A percentile compares a stretch with the other conserved stretches of the same genome.
These are phyloP conservation scores for Psittacula cyanocephala DNA, from an alignment of 2,113 vertebrate species.

Conservation along the genomic window DNA sequence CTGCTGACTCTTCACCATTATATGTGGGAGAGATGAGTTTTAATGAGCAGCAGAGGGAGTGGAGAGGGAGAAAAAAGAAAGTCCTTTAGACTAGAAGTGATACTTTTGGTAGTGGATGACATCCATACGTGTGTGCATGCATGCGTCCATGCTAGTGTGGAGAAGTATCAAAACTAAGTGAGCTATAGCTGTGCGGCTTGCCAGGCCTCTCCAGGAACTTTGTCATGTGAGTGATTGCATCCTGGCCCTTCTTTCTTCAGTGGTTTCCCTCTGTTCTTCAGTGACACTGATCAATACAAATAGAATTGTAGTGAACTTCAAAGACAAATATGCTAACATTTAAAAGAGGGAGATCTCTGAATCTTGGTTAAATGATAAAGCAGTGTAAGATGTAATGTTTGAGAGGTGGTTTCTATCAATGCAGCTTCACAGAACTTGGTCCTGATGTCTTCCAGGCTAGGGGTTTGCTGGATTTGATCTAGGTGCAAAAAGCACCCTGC, in stretches of 20 bases:
- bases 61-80: not conserved
- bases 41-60: conserved; percentile 55
- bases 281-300: not conserved
- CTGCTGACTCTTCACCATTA: conserved; percentile 29
- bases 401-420: not conserved
- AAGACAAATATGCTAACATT: not conserved
- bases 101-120: not conserved
- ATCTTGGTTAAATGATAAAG: not conserved
- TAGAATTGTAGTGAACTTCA: not conserved
- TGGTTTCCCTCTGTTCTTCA: not conserved
- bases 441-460: not conserved
- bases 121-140: not conserved
- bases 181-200: not conserved
- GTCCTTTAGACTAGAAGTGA: not conserved
- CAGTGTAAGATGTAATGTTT: not conserved
- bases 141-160: not conserved
- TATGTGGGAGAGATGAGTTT: conserved; percentile 21
- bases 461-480: not conserved
- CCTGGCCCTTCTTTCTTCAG: not conserved
- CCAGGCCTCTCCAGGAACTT: not conserved
- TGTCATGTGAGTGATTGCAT: rapidly evolving
- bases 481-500: not conserved
- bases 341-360: not conserved
- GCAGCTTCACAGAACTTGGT: not conserved
- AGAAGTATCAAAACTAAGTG: not conserved